Conservation (phyloP, 1,140 invertebrate species). For the Asbolus verrucosus region DNA sequence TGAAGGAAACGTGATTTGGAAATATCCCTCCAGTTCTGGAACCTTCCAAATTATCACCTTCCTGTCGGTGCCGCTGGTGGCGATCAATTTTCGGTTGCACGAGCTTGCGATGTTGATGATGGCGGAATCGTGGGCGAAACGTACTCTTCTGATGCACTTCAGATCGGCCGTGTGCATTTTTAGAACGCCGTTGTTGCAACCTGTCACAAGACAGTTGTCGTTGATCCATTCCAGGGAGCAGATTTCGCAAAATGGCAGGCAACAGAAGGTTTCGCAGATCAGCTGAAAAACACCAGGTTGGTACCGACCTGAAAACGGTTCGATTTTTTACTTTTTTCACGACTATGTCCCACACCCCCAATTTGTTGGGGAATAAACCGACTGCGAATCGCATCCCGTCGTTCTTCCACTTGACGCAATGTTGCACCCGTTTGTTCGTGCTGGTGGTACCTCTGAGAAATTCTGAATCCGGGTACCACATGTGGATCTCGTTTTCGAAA, state of each 20-base stretch:
- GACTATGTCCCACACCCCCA: slow-evolving; percentile 35
- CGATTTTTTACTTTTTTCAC: slow-evolving; percentile 39
- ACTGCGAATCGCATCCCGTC: slow-evolving; percentile 41
- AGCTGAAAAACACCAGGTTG: background rate
- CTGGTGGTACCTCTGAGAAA: background rate
- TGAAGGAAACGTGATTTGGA: slow-evolving; percentile 4
- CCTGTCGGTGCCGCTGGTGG: slow-evolving; percentile 28
- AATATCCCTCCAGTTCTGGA: slow-evolving; percentile 1
- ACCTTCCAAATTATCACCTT: slow-evolving; percentile 32
- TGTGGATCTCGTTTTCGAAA: slow-evolving; percentile 41
- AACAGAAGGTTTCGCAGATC: background rate
- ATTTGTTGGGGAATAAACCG: background rate
- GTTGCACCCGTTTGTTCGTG: background rate
- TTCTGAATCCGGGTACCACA: slow-evolving; percentile 39
- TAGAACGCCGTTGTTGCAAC: slow-evolving; percentile 35
- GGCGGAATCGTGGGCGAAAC: background rate
- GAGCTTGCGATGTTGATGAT: slow-evolving; percentile 41
- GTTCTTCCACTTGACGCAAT: slow-evolving; percentile 44
- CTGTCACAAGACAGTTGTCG: slow-evolving; percentile 27
- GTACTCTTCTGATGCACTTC: background rate
- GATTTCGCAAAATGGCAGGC: background rate
- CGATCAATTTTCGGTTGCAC: slow-evolving; percentile 17
- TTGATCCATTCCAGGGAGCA: slow-evolving; percentile 26
- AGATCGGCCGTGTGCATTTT: background rate
- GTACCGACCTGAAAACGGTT: slow-evolving; percentile 1